Percentiles rank a stretch among this genome's conserved stretches.
phyloP scores from a whole-genome alignment of 2,888 invertebrate species.

The Notocelia uddmanniana region DNA sequence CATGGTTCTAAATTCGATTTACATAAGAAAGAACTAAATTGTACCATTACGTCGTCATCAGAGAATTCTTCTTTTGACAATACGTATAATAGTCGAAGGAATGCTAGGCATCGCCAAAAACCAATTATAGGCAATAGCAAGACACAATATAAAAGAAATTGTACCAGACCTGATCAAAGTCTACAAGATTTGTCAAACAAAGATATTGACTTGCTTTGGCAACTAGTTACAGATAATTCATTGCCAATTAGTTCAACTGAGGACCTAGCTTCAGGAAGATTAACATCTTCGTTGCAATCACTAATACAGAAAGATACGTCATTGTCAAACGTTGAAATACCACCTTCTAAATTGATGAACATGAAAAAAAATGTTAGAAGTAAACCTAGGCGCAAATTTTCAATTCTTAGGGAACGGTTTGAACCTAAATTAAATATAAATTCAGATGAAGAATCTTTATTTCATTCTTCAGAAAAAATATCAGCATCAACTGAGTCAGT shows the following conservation, averaged over 20 bases:
- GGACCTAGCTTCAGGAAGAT: conserved; percentile 70
- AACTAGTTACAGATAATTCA: conserved; percentile 76
- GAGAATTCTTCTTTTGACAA: conserved; percentile 55
- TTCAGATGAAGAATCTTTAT: conserved; percentile 80
- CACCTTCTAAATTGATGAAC: conserved; percentile 68
- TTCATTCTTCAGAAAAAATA: conserved; percentile 69
- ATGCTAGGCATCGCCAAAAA: conserved; percentile 65
- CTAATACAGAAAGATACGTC: conserved; percentile 76
- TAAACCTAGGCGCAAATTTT: conserved; percentile 85
- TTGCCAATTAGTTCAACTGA: conserved; percentile 65
- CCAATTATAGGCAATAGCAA: conserved; percentile 58
- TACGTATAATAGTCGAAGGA: conserved; percentile 59
- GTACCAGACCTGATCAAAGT: conserved; percentile 63
- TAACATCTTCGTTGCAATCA: conserved; percentile 77
- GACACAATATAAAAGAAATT: conserved; percentile 64
- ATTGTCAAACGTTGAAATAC: conserved; percentile 57
- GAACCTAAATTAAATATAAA: conserved; percentile 78
- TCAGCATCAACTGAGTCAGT: conserved; percentile 61
- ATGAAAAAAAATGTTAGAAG: conserved; percentile 73
- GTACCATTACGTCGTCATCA: conserved; percentile 53
- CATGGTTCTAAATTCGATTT: conserved; percentile 66
- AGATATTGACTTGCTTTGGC: conserved; percentile 78
- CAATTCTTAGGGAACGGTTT: conserved; percentile 85
- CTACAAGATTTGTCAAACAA: conserved; percentile 73
- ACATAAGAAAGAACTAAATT: conserved; percentile 62